phyloP scores from a whole-genome alignment of 1,140 invertebrate species.

The Sitodiplosis mosellana region DNA sequence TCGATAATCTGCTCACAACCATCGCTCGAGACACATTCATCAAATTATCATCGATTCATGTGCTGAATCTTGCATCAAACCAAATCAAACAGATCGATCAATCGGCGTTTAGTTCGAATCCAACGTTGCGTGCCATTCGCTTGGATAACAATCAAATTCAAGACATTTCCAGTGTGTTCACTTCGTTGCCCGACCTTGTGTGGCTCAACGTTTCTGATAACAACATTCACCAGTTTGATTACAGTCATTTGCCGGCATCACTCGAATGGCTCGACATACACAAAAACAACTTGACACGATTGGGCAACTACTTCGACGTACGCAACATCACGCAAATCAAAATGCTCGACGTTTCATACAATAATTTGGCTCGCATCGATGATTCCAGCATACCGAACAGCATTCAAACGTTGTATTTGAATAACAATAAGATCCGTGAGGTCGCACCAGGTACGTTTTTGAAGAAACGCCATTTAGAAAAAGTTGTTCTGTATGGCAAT shows the following conservation, averaged over 20 bases:
- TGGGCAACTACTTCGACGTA: constrained; percentile 45
- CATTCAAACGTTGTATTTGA: constrained; percentile 53
- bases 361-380: constrained; percentile 44
- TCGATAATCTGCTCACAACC: constrained; percentile 46
- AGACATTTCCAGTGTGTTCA: constrained; percentile 45
- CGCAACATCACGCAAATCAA: constrained; percentile 43
- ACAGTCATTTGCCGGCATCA: constrained; percentile 40
- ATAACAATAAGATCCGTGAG: constrained; percentile 51
- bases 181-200: constrained; percentile 38
- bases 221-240: constrained; percentile 44
- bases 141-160: constrained; percentile 47
- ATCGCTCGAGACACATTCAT: constrained; percentile 45
- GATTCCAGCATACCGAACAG: constrained; percentile 49
- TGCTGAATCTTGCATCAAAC: constrained; percentile 49
- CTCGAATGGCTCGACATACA: constrained; percentile 53
- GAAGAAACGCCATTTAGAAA: constrained; percentile 43
- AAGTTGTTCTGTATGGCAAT: constrained; percentile 59
- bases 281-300: constrained; percentile 41
- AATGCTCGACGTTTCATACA: constrained; percentile 56
- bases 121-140: constrained; percentile 40
- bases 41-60: constrained; percentile 40
- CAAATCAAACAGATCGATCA: constrained; percentile 41
- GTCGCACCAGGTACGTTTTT: constrained; percentile 55
- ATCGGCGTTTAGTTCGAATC: constrained; percentile 42
- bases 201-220: constrained; percentile 56